Conservation (phyloP, 1,140 invertebrate species). For the Oncopeltus fasciatus region DNA sequence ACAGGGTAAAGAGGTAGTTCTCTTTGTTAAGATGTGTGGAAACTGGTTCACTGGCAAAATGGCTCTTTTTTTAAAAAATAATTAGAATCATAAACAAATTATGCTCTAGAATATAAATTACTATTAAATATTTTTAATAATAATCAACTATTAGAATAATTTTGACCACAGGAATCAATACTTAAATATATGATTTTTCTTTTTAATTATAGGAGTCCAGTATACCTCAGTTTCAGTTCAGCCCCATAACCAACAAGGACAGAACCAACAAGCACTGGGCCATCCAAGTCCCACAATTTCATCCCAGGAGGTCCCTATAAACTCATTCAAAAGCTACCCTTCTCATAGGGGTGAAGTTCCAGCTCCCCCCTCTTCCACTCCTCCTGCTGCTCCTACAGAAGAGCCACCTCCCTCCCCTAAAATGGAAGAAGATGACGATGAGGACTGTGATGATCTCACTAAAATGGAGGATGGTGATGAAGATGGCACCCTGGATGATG, state of each 20-base stretch:
- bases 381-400: background rate
- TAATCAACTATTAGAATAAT: too few relatives aligned
- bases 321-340: background rate
- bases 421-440: slow-evolving; percentile 1
- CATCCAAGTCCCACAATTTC: background rate
- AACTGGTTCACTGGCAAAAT: too few relatives aligned
- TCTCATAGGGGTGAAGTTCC: background rate
- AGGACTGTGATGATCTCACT: slow-evolving; percentile 2
- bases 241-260: background rate
- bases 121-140: too few relatives aligned
- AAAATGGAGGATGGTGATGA: slow-evolving; percentile 13
- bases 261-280: background rate
- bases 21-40: too few relatives aligned
- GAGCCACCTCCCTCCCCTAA: background rate
- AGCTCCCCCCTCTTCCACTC: background rate
- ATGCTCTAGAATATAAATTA: too few relatives aligned
- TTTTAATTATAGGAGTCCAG: background rate
- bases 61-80: too few relatives aligned
- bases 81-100: too few relatives aligned
- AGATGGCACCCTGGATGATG: background rate
- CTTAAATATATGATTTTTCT: too few relatives aligned
- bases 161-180: too few relatives aligned
- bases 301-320: background rate
- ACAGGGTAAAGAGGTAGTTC: too few relatives aligned
- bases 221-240: background rate